These are phyloP conservation scores for Acanthochromis polyacanthus DNA, from an alignment of 2,113 vertebrate species.

Conservation along the genomic window DNA sequence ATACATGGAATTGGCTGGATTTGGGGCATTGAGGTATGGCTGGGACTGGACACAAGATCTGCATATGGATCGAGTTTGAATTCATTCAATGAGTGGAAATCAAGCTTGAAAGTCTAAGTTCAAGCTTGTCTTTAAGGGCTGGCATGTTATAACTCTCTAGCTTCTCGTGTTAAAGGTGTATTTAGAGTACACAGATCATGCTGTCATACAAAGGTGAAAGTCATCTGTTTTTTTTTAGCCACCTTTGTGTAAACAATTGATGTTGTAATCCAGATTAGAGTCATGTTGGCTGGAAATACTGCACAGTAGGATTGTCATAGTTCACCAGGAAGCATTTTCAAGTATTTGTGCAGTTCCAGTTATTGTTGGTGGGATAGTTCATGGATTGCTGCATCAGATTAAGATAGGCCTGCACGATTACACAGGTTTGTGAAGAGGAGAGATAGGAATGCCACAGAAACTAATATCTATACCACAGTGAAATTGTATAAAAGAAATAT, in stretches of 20 bases:
- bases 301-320: neutral
- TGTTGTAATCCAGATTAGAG: neutral
- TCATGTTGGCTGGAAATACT: neutral
- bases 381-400: neutral
- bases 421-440: neutral
- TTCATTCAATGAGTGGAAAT: constrained; percentile 5
- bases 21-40: neutral
- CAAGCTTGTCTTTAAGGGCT: neutral
- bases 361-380: neutral
- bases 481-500: no score
- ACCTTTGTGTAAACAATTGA: neutral
- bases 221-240: no score
- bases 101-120: neutral
- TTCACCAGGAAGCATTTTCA: neutral
- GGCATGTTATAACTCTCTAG: neutral
- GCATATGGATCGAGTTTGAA: neutral
- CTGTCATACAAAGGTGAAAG: constrained; percentile 3
- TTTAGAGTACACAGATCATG: constrained; percentile 14
- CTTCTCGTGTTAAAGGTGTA: neutral
- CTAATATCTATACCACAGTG: neutral
- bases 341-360: neutral
- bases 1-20: constrained; percentile 1
- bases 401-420: neutral
- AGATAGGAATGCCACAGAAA: neutral
- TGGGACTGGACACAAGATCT: neutral